Conservation (phyloP, 64 coral and sea anemone species). For the Actinia equina region DNA sequence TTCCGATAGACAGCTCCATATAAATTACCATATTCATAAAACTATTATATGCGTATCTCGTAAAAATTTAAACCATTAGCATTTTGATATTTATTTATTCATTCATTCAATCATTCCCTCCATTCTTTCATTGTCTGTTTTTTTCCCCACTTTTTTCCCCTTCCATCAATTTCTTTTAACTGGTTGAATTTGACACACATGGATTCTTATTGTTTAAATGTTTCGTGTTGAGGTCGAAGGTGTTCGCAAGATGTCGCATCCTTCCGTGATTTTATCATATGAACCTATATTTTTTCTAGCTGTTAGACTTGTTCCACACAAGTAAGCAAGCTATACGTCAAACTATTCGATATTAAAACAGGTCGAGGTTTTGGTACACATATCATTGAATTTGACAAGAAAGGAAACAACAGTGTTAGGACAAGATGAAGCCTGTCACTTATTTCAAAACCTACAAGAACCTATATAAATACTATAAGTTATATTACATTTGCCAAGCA, state of each 20-base stretch:
- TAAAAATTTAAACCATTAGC: neutral
- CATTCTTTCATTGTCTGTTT: neutral
- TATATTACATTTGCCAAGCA: neutral
- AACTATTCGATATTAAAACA: neutral
- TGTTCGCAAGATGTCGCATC: too few species aligned
- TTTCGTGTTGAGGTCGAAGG: neutral
- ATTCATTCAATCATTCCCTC: neutral
- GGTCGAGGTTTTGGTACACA: neutral
- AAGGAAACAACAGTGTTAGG: neutral
- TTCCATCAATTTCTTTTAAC: neutral
- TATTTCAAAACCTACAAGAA: neutral
- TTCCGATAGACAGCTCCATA: neutral
- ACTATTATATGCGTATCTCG: too few species aligned
- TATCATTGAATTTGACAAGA: neutral
- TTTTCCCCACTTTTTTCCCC: neutral
- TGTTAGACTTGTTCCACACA: neutral
- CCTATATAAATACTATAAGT: neutral
- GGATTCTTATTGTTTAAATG: neutral
- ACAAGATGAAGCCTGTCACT: slow-evolving; percentile 5
- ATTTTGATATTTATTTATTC: neutral
- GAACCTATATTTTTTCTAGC: neutral
- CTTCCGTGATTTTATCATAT: neutral
- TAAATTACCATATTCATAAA: neutral
- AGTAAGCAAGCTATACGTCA: neutral
- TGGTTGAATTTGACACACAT: neutral